Conservation (phyloP, 2,888 invertebrate species). For the Diarsia rubi region DNA sequence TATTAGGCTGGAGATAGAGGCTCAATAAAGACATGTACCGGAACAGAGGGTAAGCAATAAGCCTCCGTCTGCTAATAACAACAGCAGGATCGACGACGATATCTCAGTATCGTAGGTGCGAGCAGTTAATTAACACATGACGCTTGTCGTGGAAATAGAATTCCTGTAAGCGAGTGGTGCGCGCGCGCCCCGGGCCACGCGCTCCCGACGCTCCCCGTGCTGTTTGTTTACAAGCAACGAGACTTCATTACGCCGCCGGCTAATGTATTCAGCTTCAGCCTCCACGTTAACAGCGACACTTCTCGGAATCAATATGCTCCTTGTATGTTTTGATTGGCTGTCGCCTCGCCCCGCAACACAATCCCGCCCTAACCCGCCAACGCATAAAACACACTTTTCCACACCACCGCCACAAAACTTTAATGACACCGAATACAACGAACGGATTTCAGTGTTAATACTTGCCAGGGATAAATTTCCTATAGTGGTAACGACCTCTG, state of each 20-base stretch:
- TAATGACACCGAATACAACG: conserved; percentile 90
- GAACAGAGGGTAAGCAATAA: conserved; percentile 83
- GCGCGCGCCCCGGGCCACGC: conserved; percentile 84
- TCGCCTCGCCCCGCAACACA: conserved; percentile 75
- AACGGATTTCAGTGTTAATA: conserved; percentile 91
- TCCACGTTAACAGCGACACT: conserved; percentile 91
- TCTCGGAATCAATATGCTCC: conserved; percentile 91
- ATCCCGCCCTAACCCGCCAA: conserved; percentile 77
- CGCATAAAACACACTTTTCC: conserved; percentile 82
- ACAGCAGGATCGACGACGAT: conserved; percentile 87
- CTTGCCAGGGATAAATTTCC: conserved; percentile 89
- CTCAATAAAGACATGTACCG: conserved; percentile 66
- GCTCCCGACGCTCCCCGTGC: conserved; percentile 73
- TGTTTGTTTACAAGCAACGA: conserved; percentile 91
- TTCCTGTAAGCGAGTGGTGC: conserved; percentile 87
- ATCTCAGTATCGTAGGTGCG: conserved; percentile 91
- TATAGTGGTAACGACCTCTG: conserved; percentile 90
- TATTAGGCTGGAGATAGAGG: conserved; percentile 45
- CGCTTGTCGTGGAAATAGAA: conserved; percentile 90
- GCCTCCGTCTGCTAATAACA: conserved; percentile 88
- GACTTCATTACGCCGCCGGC: conserved; percentile 91
- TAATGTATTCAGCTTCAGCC: conserved; percentile 91
- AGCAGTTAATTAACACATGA: conserved; percentile 90
- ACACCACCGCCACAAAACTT: conserved; percentile 75
- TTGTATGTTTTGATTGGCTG: conserved; percentile 91